Base-by-base conservation (phyloP, 1,140 invertebrate genomes). In the Melanaphis sacchari region DNA sequence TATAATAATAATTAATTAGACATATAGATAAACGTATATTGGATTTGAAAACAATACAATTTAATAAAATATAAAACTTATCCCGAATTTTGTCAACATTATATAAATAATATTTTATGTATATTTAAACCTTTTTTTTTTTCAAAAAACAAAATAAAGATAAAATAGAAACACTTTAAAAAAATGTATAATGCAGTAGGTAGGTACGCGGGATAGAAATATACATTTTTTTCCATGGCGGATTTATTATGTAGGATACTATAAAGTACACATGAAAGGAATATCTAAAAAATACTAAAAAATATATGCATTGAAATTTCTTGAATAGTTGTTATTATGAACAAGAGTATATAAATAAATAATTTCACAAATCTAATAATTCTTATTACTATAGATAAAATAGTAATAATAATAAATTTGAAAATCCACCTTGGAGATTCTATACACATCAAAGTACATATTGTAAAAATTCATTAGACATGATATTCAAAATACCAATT, bases 261-360 rank as follows among this genome's bases (percentile, higher is more conserved):
- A 38, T 82, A 82, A 82, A 24, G 76, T 82, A 82, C 36, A 82
- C 76, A 82, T 82, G 76, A 82, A 82, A 82, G 76, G 76, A 82
- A 82, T 38, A 38, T 36, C 76, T 82, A 24, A 82, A 82, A 82
- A 36, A 82, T 82, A 82, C 76, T 82, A 21, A 38, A 38, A 38
- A 82, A 82, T 82, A 82, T 82, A 82, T 38, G 36, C 76, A 82
- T 82, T 38, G 21, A 38, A 82, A 38, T 38, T 38, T 38, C 76
- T 82, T 38, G 76, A 38, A 38, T 82, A 76, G 59, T 76, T 76
- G n/a, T 76, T 76, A 82, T 82, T 36, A 38, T 24, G 36, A 36
- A 38, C 76, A 38, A 82, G 76, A 82, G 76, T 82, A 22, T 82
- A 82, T 82, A 82, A 82, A 82, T 82, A 36, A 82, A 82, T 82